Conservation (phyloP, 2,888 invertebrate genomes). For the Andrena bicolor region DNA sequence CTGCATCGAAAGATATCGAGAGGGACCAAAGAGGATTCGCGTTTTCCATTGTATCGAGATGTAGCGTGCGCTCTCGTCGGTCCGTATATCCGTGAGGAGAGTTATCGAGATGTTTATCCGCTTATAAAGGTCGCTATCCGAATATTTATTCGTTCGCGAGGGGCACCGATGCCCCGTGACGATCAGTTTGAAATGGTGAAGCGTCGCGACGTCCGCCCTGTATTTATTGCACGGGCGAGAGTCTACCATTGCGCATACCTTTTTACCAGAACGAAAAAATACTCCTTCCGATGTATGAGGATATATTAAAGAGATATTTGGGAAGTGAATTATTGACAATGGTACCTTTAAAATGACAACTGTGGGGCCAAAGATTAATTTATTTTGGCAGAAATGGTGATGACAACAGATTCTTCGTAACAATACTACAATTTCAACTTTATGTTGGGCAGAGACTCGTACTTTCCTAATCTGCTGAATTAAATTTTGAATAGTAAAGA, state of each 20-base stretch:
- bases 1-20: slow-evolving; percentile 51
- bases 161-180: slow-evolving; percentile 33
- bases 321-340: not conserved
- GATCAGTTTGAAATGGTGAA: slow-evolving; percentile 44
- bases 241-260: slow-evolving; percentile 9
- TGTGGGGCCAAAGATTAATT: not conserved
- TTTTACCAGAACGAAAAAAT: not conserved
- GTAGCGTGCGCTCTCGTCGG: slow-evolving; percentile 46
- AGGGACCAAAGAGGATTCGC: slow-evolving; percentile 59
- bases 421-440: too few species aligned
- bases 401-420: not conserved
- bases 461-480: too few species aligned
- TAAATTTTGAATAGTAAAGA: too few species aligned
- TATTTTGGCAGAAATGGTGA: not conserved
- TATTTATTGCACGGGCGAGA: slow-evolving; percentile 50
- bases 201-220: slow-evolving; percentile 29
- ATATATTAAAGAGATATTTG: not conserved
- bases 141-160: slow-evolving; percentile 72
- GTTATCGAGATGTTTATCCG: slow-evolving; percentile 78
- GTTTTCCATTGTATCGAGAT: slow-evolving; percentile 62
- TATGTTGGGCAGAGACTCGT: too few species aligned
- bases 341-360: not conserved
- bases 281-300: not conserved
- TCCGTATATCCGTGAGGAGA: slow-evolving; percentile 57
- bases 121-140: slow-evolving; percentile 73